These are phyloP conservation scores for Ceramica pisi DNA, from an alignment of 2,888 invertebrate species.

Conservation along the genomic window DNA sequence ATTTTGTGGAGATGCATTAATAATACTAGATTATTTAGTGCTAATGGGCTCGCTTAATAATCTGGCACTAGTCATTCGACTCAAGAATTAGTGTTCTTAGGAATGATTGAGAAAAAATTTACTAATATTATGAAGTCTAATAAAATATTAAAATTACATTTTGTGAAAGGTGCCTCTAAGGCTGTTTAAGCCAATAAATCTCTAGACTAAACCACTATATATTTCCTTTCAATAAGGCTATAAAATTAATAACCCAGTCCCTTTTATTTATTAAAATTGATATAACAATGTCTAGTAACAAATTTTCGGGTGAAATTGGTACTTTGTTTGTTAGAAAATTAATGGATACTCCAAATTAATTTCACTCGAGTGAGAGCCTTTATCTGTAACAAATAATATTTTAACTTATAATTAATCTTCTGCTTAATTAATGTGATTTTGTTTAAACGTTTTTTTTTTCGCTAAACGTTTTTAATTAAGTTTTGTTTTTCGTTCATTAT, in stretches of 20 bases:
- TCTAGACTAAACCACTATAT: constrained; percentile 34
- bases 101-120: background rate
- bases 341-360: constrained; percentile 79
- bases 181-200: constrained; percentile 39
- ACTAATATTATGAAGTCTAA: background rate
- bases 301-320: constrained; percentile 73
- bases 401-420: constrained; percentile 69
- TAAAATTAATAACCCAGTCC: constrained; percentile 61
- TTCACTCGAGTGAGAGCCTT: constrained; percentile 68
- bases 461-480: constrained; percentile 24
- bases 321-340: constrained; percentile 76
- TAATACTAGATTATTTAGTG: too few relatives aligned
- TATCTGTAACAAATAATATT: constrained; percentile 69
- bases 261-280: constrained; percentile 65
- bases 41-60: too few relatives aligned
- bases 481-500: constrained; percentile 19
- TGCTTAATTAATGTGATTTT: constrained; percentile 53
- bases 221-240: constrained; percentile 57
- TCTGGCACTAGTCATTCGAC: too few relatives aligned
- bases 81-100: background rate
- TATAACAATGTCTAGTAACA: constrained; percentile 64
- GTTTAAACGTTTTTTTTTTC: constrained; percentile 20
- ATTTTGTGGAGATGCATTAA: background rate
- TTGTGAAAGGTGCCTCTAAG: background rate
- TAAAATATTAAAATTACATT: constrained; percentile 23